Conservation (phyloP, 2,888 invertebrate genomes). For the Caradrina clavipalpis region DNA sequence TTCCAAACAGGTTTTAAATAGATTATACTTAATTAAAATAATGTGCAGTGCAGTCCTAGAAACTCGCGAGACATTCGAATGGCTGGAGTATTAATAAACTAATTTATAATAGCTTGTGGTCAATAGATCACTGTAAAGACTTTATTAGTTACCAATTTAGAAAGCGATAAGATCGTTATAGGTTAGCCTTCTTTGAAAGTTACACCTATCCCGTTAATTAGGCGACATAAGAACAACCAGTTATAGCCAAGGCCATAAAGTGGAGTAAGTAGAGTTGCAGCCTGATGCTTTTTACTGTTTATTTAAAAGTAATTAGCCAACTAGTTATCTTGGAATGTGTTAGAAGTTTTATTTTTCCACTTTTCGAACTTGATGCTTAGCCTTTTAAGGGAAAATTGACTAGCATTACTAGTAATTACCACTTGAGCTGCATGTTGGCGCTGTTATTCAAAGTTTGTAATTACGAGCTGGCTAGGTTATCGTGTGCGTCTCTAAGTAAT, state of each 20-base stretch:
- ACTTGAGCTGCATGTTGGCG: conserved; percentile 6
- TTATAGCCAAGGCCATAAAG: conserved; percentile 34
- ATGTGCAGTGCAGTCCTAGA: conserved; percentile 10
- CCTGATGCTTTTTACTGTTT: conserved; percentile 22
- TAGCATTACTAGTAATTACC: conserved; percentile 18
- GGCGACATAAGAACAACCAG: conserved; percentile 38
- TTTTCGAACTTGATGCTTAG: conserved; percentile 39
- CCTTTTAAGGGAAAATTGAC: conserved; percentile 39
- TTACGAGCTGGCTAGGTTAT: conserved; percentile 15
- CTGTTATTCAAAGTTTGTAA: conserved; percentile 32
- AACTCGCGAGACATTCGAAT: conserved; percentile 11
- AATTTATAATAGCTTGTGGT: conserved; percentile 13
- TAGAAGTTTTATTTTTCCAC: conserved; percentile 53
- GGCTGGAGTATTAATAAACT: conserved; percentile 4
- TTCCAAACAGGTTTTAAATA: conserved; percentile 22
- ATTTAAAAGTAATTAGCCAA: conserved; percentile 56
- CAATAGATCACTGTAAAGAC: conserved; percentile 16
- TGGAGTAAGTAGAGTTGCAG: conserved; percentile 5
- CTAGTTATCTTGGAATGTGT: conserved; percentile 41
- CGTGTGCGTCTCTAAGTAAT: conserved; percentile 9
- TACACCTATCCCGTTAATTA: conserved; percentile 47
- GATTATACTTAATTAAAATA: conserved; percentile 1
- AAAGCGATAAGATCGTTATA: conserved; percentile 43
- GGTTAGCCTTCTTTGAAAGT: conserved; percentile 34
- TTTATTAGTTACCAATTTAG: conserved; percentile 34